phyloP scores from a whole-genome alignment of 35 echinoderm and acorn worm species.

The Lytechinus pictus region DNA sequence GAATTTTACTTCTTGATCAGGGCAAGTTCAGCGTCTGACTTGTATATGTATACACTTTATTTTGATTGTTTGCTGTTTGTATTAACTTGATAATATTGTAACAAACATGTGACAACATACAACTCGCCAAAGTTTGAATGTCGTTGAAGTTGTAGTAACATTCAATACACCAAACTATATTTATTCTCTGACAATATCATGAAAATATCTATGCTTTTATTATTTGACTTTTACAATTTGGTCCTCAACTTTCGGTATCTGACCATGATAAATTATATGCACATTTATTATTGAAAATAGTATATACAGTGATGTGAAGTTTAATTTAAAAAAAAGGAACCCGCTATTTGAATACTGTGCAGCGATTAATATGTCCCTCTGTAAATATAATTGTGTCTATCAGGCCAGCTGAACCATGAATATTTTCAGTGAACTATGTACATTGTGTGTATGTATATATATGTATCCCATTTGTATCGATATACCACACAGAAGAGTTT shows the following conservation, averaged over 20 bases:
- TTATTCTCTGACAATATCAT: conserved; percentile 1
- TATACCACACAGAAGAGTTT: neutral
- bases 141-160: neutral
- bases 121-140: neutral
- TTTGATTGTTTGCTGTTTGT: neutral
- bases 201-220: neutral
- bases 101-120: neutral
- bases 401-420: neutral
- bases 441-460: neutral
- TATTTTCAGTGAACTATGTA: neutral
- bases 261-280: neutral
- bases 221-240: neutral
- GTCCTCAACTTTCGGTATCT: neutral
- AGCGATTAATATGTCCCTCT: neutral
- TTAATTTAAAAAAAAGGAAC: neutral
- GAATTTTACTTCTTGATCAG: neutral
- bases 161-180: neutral
- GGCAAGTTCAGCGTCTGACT: neutral
- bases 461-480: neutral
- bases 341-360: neutral
- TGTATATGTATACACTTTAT: neutral
- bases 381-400: neutral
- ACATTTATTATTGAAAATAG: neutral
- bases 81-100: neutral
- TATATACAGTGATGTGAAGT: neutral